Conservation (phyloP, 2,797 vertebrate species). For the Lepilemur septentrionalis region DNA sequence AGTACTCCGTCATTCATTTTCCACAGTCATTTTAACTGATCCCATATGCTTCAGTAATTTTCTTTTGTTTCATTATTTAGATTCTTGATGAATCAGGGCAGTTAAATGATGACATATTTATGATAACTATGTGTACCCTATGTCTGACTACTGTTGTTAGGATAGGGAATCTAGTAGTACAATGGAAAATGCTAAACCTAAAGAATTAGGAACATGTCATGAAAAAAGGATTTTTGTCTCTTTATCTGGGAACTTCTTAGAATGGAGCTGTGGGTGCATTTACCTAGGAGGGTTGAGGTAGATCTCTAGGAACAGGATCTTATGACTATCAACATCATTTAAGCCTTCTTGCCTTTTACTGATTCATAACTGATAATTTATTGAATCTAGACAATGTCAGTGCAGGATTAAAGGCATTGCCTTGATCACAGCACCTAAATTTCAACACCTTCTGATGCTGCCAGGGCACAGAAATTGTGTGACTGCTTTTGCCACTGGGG, state of each 20-base stretch:
- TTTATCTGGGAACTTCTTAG: neutral
- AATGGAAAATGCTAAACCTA: neutral
- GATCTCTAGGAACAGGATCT: neutral
- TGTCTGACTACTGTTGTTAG: neutral
- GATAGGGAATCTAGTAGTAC: neutral
- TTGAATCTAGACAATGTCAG: neutral
- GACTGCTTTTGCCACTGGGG: neutral
- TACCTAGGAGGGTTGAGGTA: neutral
- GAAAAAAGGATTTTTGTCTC: neutral
- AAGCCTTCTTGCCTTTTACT: neutral
- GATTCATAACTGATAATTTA: neutral
- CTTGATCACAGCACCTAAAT: neutral
- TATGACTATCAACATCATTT: neutral
- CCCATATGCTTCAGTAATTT: neutral
- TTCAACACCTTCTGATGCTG: neutral
- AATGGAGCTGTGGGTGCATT: neutral
- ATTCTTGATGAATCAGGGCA: neutral
- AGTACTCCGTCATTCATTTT: neutral
- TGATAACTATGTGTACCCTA: neutral
- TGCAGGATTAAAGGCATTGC: neutral
- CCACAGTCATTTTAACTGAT: neutral
- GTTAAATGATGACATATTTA: neutral
- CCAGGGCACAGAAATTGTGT: neutral
- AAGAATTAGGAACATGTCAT: neutral
- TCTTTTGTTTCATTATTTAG: slow-evolving; percentile 20